Percentiles rank a stretch among this genome's conserved stretches.
Evolutionary conservation across 2,797 vertebrate species (phyloP).

Genomic region (Margarornis squamiger): DNA sequence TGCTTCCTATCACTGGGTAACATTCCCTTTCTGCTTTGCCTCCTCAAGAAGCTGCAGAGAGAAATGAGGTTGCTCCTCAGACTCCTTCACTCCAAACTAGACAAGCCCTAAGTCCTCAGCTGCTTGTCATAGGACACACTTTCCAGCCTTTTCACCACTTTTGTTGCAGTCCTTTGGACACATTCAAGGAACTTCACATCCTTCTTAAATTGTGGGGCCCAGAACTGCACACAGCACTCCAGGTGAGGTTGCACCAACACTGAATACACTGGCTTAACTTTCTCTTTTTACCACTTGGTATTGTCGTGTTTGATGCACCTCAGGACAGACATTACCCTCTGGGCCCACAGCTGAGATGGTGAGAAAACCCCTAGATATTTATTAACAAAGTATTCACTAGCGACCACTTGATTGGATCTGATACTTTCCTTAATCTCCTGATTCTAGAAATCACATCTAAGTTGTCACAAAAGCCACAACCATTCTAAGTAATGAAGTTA

Average conservation of each 20-base stretch:
- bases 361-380: background rate
- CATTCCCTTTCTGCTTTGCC: background rate
- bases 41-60: background rate
- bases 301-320: background rate
- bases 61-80: background rate
- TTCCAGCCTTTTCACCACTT: background rate
- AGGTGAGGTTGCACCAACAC: background rate
- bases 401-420: background rate
- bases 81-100: background rate
- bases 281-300: background rate
- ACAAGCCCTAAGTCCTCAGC: background rate
- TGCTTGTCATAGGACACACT: background rate
- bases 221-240: background rate
- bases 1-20: accelerated
- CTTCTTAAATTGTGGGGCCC: background rate
- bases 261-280: background rate
- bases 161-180: background rate
- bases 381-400: background rate
- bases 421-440: background rate
- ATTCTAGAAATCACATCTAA: background rate
- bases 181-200: background rate
- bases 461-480: background rate
- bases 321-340: background rate
- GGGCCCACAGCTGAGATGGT: background rate
- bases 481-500: background rate